Evolutionary conservation across 2,888 invertebrate species (phyloP).

Genomic region (Patella pellucida): DNA sequence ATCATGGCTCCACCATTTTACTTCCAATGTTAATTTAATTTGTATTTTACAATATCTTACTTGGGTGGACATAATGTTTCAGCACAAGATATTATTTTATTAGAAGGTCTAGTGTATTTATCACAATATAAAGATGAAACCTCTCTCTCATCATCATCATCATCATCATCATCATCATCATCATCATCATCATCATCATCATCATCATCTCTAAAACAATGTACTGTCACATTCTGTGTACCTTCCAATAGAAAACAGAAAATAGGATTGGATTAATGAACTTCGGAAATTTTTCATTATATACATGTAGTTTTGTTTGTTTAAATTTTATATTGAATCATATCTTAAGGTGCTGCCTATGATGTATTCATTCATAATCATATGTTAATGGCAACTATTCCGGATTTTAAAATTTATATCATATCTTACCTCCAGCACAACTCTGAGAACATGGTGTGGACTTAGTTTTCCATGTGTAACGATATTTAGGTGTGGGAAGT

Average conservation of each 20-base stretch:
- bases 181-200: background rate
- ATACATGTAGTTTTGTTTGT: background rate
- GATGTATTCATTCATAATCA: no score
- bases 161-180: background rate
- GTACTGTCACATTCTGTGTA: slow-evolving; percentile 45
- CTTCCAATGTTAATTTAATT: no score
- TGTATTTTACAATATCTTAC: slow-evolving; percentile 37
- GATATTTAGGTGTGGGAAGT: slow-evolving; percentile 37
- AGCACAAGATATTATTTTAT: slow-evolving; percentile 76
- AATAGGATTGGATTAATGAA: background rate
- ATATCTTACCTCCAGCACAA: slow-evolving; percentile 86
- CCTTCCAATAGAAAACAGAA: slow-evolving; percentile 37
- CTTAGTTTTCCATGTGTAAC: slow-evolving; percentile 85
- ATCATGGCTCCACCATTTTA: no score
- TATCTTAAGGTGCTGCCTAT: no score
- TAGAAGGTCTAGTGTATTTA: slow-evolving; percentile 78
- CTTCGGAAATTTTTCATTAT: background rate
- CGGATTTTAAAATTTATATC: no score
- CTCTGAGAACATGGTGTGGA: slow-evolving; percentile 85
- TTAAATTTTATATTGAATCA: no score
- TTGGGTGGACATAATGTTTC: slow-evolving; percentile 83
- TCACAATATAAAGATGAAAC: slow-evolving; percentile 79
- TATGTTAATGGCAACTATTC: no score
- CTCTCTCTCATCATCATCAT: slow-evolving; percentile 45
- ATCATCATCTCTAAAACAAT: slow-evolving; percentile 38